phyloP scores from a whole-genome alignment of 2,797 vertebrate species.

The Protosalanx chinensis region DNA sequence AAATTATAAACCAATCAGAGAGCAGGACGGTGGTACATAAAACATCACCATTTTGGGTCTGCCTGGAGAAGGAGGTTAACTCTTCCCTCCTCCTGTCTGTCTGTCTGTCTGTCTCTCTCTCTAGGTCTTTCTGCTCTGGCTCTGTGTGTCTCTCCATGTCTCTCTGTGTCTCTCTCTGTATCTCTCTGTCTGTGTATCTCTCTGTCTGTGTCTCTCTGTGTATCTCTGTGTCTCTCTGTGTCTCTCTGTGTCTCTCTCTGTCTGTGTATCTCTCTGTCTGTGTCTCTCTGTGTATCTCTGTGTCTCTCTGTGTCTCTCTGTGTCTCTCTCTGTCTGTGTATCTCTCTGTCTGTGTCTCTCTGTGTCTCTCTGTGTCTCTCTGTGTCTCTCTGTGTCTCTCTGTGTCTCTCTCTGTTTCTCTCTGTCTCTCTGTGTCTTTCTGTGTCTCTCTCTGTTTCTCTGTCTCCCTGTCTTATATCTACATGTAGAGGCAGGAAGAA shows the following conservation, averaged over 20 bases:
- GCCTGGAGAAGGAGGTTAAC: no score
- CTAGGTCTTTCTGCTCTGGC: background rate
- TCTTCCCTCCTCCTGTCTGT: background rate
- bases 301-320: background rate
- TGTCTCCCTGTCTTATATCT: background rate
- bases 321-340: background rate
- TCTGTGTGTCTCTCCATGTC: background rate
- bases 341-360: background rate
- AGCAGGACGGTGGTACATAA: no score
- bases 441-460: background rate
- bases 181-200: no score
- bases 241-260: background rate
- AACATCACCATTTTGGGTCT: no score
- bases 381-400: background rate
- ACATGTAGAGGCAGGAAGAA: background rate
- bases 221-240: background rate
- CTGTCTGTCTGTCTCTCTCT: background rate
- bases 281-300: background rate
- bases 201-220: no score
- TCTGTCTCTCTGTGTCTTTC: background rate
- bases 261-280: background rate
- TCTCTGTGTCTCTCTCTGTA: background rate
- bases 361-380: background rate
- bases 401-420: slow-evolving; percentile 9
- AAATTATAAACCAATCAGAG: no score